phyloP scores from a whole-genome alignment of 2,888 invertebrate genomes.

The Ptilodon capucinus region DNA sequence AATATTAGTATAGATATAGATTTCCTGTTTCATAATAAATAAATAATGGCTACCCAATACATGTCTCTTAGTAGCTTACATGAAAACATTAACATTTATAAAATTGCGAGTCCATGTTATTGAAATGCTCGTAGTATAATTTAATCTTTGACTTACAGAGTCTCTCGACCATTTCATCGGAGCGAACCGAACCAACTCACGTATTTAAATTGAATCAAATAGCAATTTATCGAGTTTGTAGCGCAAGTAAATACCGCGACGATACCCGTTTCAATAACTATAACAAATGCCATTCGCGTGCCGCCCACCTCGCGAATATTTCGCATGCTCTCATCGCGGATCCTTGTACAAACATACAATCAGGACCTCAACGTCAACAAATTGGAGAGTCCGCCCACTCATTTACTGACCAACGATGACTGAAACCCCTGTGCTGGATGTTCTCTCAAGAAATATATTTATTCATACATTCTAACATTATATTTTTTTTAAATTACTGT shows the following conservation, averaged over 20 bases:
- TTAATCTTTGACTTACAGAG: background rate
- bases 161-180: slow-evolving; percentile 1
- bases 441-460: slow-evolving; percentile 16
- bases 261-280: slow-evolving; percentile 48
- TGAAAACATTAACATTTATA: slow-evolving; percentile 12
- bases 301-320: slow-evolving; percentile 53
- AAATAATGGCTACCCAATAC: no score
- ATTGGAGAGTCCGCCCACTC: slow-evolving; percentile 66
- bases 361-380: slow-evolving; percentile 67
- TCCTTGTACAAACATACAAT: slow-evolving; percentile 64
- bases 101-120: background rate
- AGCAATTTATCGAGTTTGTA: slow-evolving; percentile 20
- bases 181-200: slow-evolving; percentile 2
- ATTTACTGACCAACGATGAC: slow-evolving; percentile 40
- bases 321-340: slow-evolving; percentile 52
- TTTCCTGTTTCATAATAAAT: no score
- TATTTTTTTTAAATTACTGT: no score
- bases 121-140: background rate
- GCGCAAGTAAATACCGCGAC: slow-evolving; percentile 43
- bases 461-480: no score
- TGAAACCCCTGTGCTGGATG: slow-evolving; percentile 24
- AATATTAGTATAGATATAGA: no score
- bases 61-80: no score
- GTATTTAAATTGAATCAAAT: slow-evolving; percentile 13
- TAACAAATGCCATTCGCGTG: slow-evolving; percentile 50